These are phyloP conservation scores for Dicaeum eximium DNA, from an alignment of 2,113 vertebrate genomes.

Conservation along the genomic window DNA sequence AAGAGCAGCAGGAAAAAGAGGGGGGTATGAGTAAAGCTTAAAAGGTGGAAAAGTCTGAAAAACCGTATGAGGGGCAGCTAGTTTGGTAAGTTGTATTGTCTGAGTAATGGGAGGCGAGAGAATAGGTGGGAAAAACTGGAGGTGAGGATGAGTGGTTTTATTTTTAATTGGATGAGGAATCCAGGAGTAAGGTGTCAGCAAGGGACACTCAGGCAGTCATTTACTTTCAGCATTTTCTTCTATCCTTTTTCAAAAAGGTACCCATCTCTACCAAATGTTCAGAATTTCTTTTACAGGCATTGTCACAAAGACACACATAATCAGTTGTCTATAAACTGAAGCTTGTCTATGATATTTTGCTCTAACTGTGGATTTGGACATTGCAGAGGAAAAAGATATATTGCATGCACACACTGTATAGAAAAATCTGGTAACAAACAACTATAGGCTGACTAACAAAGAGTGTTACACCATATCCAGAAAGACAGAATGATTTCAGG, in stretches of 20 bases:
- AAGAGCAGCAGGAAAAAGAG: background rate
- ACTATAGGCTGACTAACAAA: background rate
- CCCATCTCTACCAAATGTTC: background rate
- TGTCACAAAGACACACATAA: background rate
- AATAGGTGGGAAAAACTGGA: background rate
- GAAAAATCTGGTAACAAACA: background rate
- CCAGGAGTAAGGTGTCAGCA: background rate
- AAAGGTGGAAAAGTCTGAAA: background rate
- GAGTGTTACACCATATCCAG: background rate
- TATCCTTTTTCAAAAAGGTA: background rate
- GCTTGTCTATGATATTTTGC: background rate
- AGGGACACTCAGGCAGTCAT: background rate
- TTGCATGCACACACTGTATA: background rate
- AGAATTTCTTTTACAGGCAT: background rate
- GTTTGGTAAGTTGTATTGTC: background rate
- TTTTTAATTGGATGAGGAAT: conserved; percentile 7
- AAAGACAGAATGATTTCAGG: background rate
- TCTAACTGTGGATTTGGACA: background rate
- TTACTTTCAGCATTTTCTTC: background rate
- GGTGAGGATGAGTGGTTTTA: background rate
- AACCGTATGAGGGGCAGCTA: background rate
- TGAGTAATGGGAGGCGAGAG: background rate
- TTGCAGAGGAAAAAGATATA: background rate
- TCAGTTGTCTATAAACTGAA: background rate
- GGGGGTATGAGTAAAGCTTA: background rate